Base-by-base conservation (phyloP, 2,797 vertebrate species). In the Cynopterus sphinx region DNA sequence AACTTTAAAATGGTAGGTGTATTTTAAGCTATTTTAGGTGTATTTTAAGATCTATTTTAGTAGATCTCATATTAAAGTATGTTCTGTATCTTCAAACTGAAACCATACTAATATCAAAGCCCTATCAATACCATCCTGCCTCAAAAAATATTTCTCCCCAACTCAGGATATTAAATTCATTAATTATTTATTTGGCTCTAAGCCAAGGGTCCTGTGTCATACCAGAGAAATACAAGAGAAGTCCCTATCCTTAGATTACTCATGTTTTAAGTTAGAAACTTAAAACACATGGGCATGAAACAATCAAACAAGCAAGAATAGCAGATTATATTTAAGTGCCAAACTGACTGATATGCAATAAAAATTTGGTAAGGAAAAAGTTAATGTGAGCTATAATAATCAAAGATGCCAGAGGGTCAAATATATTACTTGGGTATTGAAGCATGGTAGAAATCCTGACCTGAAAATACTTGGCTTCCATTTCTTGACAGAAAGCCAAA, bases 1-100 rank as follows among this genome's bases (percentile, higher is more conserved):
- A 11, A 96, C 97, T 2, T 74, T 98, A 12, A 95, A 85, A 92
- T 92, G 96, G 98, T 98, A 97, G 36, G 77, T 53, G 2, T n/a
- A 19, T 77, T 75, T 82, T 57, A 51, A 83, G 39, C 39, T 49
- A 49, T 49, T 49, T 49, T 49, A 49, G 46, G 13, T 49, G 46
- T 49, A 15, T 49, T 49, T 49, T 49, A 49, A 16, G 46, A 49
- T 49, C 13, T 16, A 49, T 49, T 49, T 22, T 63, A 26, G 12
- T 43, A 63, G 33, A 79, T 73, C 9, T 46, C 61, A 81, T 46
- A 24, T 11, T 21, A 81, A 78, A 85, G 10, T 7, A 68, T 19
- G 9, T 2, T 83, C 16, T 83, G 19, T 68, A 13, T 68, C 59
- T 71, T 73, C 13, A 63, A 61, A 84, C 53, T 57, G 59, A 90